phyloP scores from a whole-genome alignment of 2,113 vertebrate genomes.

The Ariopsis seemanni region DNA sequence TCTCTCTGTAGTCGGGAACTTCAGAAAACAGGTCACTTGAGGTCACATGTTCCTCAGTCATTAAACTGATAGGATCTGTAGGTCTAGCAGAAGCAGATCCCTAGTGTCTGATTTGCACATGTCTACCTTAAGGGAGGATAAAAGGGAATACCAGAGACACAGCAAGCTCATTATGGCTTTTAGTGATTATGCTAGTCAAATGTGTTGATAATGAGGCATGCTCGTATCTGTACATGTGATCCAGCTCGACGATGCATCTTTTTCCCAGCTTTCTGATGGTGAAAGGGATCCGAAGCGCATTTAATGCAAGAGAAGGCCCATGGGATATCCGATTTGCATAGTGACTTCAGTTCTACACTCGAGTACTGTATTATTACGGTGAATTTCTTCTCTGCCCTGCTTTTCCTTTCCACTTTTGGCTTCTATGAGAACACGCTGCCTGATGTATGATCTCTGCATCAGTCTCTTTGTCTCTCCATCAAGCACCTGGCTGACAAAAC shows the following conservation, averaged over 20 bases:
- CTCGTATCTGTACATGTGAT: not conserved
- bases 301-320: not conserved
- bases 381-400: not conserved
- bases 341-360: not conserved
- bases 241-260: not conserved
- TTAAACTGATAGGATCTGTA: not conserved
- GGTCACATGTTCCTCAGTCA: not conserved
- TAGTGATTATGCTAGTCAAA: slow-evolving; percentile 55
- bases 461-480: not conserved
- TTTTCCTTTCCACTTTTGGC: not conserved
- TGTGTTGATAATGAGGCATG: slow-evolving; percentile 64
- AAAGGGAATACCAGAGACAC: not conserved
- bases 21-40: slow-evolving; percentile 20
- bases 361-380: not conserved
- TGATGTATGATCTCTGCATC: slow-evolving; percentile 13
- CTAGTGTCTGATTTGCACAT: slow-evolving; percentile 6
- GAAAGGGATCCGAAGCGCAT: not conserved
- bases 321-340: slow-evolving; percentile 6
- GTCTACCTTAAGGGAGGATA: slow-evolving; percentile 7
- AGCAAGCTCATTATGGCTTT: slow-evolving; percentile 67
- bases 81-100: not conserved
- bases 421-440: not conserved
- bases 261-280: not conserved
- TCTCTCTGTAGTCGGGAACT: slow-evolving; percentile 23
- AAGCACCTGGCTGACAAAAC: not conserved